Conservation (phyloP, 2,113 vertebrate species). For the Plotosus lineatus region DNA sequence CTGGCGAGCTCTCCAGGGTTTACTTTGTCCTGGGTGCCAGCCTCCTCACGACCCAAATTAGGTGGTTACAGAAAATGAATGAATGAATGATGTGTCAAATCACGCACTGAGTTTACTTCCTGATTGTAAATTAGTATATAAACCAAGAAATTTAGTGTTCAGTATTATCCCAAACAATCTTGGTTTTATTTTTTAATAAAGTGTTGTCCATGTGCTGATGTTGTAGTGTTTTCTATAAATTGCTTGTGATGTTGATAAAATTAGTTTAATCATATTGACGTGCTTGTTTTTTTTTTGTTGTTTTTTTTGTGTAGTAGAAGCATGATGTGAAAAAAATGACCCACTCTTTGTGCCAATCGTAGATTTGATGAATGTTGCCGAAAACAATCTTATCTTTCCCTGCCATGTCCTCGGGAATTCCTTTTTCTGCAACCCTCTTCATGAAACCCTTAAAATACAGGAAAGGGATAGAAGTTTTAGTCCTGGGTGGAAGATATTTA, state of each 20-base stretch:
- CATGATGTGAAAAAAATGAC: constrained; percentile 66
- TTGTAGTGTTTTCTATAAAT: not conserved
- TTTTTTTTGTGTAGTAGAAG: constrained; percentile 62
- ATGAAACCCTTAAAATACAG: constrained; percentile 84
- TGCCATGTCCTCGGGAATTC: constrained; percentile 93
- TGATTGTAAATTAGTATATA: not conserved
- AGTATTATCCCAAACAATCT: not conserved
- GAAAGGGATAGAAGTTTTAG: constrained; percentile 6
- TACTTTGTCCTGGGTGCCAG: no score
- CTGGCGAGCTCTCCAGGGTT: no score
- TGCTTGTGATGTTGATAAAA: not conserved
- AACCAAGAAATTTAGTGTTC: not conserved
- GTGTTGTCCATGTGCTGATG: not conserved
- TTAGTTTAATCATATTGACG: not conserved
- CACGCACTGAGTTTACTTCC: not conserved
- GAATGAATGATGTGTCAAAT: not conserved
- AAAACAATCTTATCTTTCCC: constrained; percentile 99
- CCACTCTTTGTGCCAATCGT: constrained; percentile 97
- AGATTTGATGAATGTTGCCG: constrained; percentile 98
- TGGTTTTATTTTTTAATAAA: not conserved
- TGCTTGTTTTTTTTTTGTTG: no score
- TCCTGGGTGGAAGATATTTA: not conserved
- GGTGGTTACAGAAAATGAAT: no score
- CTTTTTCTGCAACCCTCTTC: constrained; percentile 89
- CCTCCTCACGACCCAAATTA: no score